Evolutionary conservation across 1,140 invertebrate species (phyloP).

Genomic region (Aphidius ervi): DNA sequence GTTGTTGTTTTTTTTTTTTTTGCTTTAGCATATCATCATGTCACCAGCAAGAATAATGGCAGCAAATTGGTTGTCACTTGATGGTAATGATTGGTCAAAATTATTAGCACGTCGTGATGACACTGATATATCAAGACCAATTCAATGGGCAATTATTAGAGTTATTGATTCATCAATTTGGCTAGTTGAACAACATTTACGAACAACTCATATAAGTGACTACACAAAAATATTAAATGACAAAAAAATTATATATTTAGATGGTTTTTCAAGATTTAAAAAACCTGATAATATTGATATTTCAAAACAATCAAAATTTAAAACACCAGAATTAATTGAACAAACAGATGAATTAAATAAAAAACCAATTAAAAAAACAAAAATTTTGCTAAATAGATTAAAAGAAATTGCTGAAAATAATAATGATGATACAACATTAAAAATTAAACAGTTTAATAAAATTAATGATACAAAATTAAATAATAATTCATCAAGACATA

Average conservation of each 20-base stretch:
- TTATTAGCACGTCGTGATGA: conserved; percentile 50
- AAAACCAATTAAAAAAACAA: neutral
- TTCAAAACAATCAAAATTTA: neutral
- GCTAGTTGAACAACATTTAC: conserved; percentile 82
- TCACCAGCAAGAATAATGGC: conserved; percentile 79
- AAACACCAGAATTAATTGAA: neutral
- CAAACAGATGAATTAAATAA: neutral
- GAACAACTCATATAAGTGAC: conserved; percentile 62
- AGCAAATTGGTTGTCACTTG: conserved; percentile 75
- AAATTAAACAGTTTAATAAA: neutral
- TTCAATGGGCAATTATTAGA: conserved; percentile 83
- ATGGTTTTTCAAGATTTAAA: conserved; percentile 65
- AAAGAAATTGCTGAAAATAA: neutral
- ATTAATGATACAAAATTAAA: conserved; percentile 15
- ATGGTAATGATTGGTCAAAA: conserved; percentile 69
- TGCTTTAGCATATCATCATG: conserved; percentile 58
- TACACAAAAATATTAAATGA: conserved; percentile 63
- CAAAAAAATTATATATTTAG: conserved; percentile 72
- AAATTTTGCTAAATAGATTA: neutral
- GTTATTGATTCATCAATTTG: conserved; percentile 57
- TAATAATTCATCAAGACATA: neutral
- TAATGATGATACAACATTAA: conserved; percentile 36
- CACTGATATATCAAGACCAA: conserved; percentile 76
- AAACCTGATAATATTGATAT: conserved; percentile 30
- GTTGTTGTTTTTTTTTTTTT: conserved; percentile 12